phyloP scores from a whole-genome alignment of 1,140 invertebrate species.

The Musca vetustissima region DNA sequence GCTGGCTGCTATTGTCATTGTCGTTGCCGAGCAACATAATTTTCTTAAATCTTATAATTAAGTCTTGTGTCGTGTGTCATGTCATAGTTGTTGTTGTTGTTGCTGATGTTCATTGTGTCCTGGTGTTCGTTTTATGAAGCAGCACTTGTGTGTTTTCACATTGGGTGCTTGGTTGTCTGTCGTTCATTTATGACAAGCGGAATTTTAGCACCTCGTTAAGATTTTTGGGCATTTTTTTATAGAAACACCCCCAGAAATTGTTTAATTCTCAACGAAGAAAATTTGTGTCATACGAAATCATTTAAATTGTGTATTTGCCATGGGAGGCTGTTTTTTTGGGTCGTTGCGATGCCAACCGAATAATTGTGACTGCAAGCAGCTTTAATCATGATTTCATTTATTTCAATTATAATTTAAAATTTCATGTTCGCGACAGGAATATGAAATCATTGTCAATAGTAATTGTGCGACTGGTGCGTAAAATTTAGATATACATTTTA shows the following conservation, averaged over 20 bases:
- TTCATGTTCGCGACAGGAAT: too few species aligned
- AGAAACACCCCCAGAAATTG: not conserved
- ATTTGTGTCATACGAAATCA: not conserved
- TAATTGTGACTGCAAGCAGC: too few species aligned
- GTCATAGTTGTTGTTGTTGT: too few species aligned
- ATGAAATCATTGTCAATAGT: too few species aligned
- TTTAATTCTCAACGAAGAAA: not conserved
- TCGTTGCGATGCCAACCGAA: too few species aligned
- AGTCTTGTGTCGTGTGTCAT: constrained; percentile 4
- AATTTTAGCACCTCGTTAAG: constrained; percentile 19
- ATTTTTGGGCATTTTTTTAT: not conserved
- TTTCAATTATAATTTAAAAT: too few species aligned
- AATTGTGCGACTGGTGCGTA: too few species aligned
- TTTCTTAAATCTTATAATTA: constrained; percentile 23
- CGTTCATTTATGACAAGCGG: not conserved
- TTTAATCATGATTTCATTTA: too few species aligned
- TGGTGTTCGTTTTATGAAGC: not conserved
- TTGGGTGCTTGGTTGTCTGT: not conserved
- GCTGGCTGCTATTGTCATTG: not conserved
- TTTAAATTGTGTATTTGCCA: not conserved
- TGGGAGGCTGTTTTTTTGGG: too few species aligned
- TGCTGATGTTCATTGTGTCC: not conserved
- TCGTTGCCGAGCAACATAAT: constrained; percentile 17
- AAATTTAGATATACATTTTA: too few species aligned
- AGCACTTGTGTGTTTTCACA: not conserved